These are phyloP conservation scores for Drosophila pseudotalamancana DNA, from an alignment of 2,888 invertebrate genomes.

Conservation along the genomic window DNA sequence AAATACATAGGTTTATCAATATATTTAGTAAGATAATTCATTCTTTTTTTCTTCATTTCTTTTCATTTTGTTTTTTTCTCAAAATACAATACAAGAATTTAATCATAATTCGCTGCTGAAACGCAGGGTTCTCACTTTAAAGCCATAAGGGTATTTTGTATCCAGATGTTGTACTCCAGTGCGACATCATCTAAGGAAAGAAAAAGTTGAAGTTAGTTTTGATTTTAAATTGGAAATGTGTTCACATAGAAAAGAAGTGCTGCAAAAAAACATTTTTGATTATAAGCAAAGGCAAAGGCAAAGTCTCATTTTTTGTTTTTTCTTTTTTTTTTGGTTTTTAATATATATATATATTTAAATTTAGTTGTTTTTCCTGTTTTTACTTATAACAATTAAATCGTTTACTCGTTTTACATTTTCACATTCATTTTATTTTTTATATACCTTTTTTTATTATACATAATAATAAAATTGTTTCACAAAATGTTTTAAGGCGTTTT, in stretches of 20 bases:
- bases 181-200: conserved; percentile 61
- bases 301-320: conserved; percentile 10
- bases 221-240: not conserved
- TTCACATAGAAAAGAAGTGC: not conserved
- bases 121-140: conserved; percentile 30
- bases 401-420: conserved; percentile 65
- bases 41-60: conserved; percentile 19
- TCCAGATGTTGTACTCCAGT: conserved; percentile 11
- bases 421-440: conserved; percentile 34
- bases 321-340: conserved; percentile 47
- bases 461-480: conserved; percentile 77
- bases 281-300: conserved; percentile 31
- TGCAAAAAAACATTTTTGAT: conserved; percentile 21
- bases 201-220: conserved; percentile 62
- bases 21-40: conserved; percentile 47
- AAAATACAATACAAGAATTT: conserved; percentile 55
- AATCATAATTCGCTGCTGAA: conserved; percentile 24
- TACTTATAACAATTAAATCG: conserved; percentile 73
- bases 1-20: conserved; percentile 60
- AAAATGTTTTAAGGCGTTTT: conserved; percentile 75
- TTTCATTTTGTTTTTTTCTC: conserved; percentile 35
- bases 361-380: conserved; percentile 63
- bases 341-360: conserved; percentile 64
- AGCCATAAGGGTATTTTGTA: conserved; percentile 2
- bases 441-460: conserved; percentile 45